Evolutionary conservation across 1,140 invertebrate species (phyloP), one percentile per base, ranked within the genome.

Genomic region (Ceratosolen solmsi): DNA sequence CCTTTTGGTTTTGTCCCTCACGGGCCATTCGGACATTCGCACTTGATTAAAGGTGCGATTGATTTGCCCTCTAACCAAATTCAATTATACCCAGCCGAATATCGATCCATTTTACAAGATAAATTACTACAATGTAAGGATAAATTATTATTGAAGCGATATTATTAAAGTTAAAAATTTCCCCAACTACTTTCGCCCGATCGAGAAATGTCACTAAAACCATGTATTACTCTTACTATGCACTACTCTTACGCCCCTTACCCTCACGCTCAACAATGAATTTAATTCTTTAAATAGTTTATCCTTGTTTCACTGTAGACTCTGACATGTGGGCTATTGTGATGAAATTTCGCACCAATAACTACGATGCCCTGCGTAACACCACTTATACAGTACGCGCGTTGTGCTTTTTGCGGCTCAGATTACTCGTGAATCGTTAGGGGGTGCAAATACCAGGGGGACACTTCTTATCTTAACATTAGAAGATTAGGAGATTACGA

Each of bases 381-480:
- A 86, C 87, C 89, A 91, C 86, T 54, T 54, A 54, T 33, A 58
- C 65, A 13, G 79, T 51, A 49, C 71, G 82, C 79, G 70, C 27
- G 88, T 88, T 91, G 89, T 86, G 88, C 90, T 91, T 92, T 91
- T 91, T 90, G 88, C 87, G 86, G 89, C 88, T 92, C 91, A 85
- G 87, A 91, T 92, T 91, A 91, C 91, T 79, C 88, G 88, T 90
- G 89, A 90, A 91, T 91, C 89, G 90, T 90, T 89, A 68, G 88
- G 82, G 83, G 82, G 79, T 81, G 84, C 76, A 73, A 85, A 63
- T 75, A 85, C 68, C 80, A 73, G 63, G 80, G 84, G 86, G 80
- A 77, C 63, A 74, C 83, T 88, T 84, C 89, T 91, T 90, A 90
- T 91, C 89, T 88, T 77, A 74, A 85, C 86, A 90, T 90, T 90